These are phyloP conservation scores for Magallana gigas DNA, from an alignment of 1,140 invertebrate species.

Conservation along the genomic window DNA sequence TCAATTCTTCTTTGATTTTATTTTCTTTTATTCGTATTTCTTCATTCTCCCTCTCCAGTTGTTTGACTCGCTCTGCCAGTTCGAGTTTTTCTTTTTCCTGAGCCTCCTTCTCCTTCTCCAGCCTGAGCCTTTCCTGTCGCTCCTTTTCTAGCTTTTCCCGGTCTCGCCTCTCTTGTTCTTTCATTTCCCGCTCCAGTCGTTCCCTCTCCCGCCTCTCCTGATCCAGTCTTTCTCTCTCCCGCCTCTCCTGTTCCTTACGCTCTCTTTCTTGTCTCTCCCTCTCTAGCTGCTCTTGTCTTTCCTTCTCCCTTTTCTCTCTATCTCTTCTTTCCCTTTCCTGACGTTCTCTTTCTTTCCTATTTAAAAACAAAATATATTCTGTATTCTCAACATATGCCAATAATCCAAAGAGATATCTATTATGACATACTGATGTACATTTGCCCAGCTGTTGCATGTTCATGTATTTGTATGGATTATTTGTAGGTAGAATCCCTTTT, in stretches of 20 bases:
- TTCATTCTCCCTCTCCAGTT: conserved; percentile 3
- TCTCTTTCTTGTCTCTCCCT: conserved; percentile 10
- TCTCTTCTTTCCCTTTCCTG: conserved; percentile 14
- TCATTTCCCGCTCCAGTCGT: conserved; percentile 11
- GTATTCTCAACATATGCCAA: neutral
- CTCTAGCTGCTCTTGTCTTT: conserved; percentile 16
- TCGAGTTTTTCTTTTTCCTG: conserved; percentile 12
- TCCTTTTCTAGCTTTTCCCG: neutral
- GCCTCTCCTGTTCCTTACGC: neutral
- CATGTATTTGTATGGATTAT: too few relatives aligned
- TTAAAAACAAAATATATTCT: neutral
- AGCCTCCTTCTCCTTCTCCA: conserved; percentile 17
- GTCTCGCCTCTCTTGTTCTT: neutral
- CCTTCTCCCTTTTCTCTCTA: conserved; percentile 4
- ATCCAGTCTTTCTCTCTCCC: neutral
- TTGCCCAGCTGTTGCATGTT: too few relatives aligned
- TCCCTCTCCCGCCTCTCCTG: neutral
- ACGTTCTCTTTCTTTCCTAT: conserved; percentile 31
- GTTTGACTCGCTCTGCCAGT: conserved; percentile 1
- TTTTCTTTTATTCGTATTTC: conserved; percentile 26
- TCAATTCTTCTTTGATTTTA: conserved; percentile 8
- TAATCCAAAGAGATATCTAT: neutral
- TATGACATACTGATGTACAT: too few relatives aligned
- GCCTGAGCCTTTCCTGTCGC: conserved; percentile 1
- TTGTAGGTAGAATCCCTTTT: too few relatives aligned